Evolutionary conservation across 2,797 vertebrate species (phyloP), one percentile per base, ranked within the genome.

Genomic region (Kryptopterus vitreolus): DNA sequence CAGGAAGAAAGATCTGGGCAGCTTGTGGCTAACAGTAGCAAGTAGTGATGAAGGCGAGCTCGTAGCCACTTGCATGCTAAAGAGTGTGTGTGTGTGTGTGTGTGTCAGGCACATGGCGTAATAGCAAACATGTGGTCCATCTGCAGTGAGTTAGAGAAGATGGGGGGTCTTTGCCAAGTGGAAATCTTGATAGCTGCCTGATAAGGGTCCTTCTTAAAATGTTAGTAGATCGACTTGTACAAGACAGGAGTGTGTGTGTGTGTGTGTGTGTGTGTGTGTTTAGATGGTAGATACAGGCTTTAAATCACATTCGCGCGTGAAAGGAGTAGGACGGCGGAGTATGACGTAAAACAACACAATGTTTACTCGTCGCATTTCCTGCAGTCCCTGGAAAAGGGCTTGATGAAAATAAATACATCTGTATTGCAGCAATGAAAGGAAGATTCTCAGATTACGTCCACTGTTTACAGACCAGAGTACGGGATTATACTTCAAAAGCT

Each of bases 61-160:
- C 79, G 78, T 84, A 90, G 88, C 86, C 58, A 78, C 72, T 81
- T 80, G 79, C 84, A 84, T 87, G 80, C 65, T 71, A 85, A 81
- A 89, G 80, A 87, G 82, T 83, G 87, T 89, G 72, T 84, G 38
- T 84, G 86, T n/a, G 80, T 87, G 82, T 83, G 87, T 89, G 72
- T 84, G 38, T 84, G 86, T n/a, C 22, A 89, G 85, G 81, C 90
- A 78, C 78, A 35, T 0, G 86, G 84, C 79, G 83, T 89, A 93
- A 93, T 92, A 86, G 87, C 89, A 92, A 94, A 90, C 89, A 90
- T 85, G 88, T 91, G 88, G 89, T 85, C 91, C 87, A 88, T 84
- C 86, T 89, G 86, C 50, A 85, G 85, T 52, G 65, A 65, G 82
- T 86, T 86, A 87, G 84, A 76, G 70, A 84, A 83, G 80, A 84